These are phyloP conservation scores for Torymus texanus DNA, from an alignment of 2,888 invertebrate genomes.

Conservation along the genomic window DNA sequence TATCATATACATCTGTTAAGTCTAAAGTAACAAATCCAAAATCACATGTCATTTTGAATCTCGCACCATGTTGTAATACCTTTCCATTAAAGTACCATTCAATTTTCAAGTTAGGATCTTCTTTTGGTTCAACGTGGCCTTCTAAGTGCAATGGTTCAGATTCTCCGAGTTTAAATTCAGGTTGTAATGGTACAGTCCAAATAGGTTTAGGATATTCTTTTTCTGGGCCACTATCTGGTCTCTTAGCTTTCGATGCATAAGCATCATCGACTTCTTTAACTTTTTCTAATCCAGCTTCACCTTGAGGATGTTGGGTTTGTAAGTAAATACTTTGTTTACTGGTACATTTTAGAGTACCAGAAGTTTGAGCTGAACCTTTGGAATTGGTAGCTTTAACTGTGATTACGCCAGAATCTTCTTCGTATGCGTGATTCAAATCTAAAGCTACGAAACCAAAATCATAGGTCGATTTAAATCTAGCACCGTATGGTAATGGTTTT, in stretches of 20 bases:
- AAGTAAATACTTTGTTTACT: conserved; percentile 87
- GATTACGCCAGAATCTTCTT: conserved; percentile 94
- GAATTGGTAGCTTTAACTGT: conserved; percentile 92
- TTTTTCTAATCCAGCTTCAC: conserved; percentile 90
- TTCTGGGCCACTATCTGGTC: conserved; percentile 84
- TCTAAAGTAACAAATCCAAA: conserved; percentile 98
- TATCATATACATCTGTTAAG: conserved; percentile 91
- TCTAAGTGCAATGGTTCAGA: conserved; percentile 93
- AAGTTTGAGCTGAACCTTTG: conserved; percentile 92
- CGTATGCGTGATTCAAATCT: conserved; percentile 90
- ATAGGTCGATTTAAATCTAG: conserved; percentile 93
- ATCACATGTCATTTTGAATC: conserved; percentile 95
- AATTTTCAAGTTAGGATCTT: conserved; percentile 91
- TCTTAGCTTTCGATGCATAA: conserved; percentile 82
- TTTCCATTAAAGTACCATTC: conserved; percentile 98
- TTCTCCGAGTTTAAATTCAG: conserved; percentile 88
- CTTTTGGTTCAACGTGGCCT: conserved; percentile 95
- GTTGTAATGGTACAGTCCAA: conserved; percentile 88
- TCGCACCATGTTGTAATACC: conserved; percentile 88
- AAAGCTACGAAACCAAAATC: conserved; percentile 97
- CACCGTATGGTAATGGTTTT: conserved; percentile 89
- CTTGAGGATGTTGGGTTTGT: conserved; percentile 97
- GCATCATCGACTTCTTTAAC: conserved; percentile 93
- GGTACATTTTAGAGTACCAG: conserved; percentile 90
- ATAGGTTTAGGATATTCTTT: conserved; percentile 88